These are phyloP conservation scores for Ceratotherium simum DNA, from an alignment of 2,113 vertebrate genomes.

Conservation along the genomic window DNA sequence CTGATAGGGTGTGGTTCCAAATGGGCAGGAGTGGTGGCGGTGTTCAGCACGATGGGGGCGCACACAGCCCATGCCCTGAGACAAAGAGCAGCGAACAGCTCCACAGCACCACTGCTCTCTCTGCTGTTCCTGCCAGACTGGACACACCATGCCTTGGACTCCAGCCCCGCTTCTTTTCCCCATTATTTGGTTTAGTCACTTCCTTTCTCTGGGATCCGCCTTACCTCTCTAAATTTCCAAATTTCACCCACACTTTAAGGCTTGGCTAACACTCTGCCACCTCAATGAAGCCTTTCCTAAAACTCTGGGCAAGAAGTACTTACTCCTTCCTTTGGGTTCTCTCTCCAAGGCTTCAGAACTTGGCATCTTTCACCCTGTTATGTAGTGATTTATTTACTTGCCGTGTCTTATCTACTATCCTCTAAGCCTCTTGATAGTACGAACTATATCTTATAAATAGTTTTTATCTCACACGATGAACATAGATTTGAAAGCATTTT, in stretches of 20 bases:
- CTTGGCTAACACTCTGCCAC: background rate
- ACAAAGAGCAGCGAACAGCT: background rate
- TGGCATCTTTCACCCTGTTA: background rate
- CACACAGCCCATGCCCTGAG: background rate
- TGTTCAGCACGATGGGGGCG: background rate
- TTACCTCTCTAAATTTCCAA: background rate
- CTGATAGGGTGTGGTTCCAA: rapidly evolving
- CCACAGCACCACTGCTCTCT: rapidly evolving
- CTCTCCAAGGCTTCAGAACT: background rate
- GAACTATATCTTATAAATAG: background rate
- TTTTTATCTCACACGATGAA: background rate
- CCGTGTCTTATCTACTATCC: background rate
- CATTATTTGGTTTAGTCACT: background rate
- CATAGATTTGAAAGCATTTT: background rate
- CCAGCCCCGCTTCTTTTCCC: background rate
- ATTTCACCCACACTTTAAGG: background rate
- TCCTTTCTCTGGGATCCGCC: background rate
- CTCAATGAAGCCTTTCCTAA: background rate
- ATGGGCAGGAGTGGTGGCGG: background rate
- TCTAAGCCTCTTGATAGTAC: background rate
- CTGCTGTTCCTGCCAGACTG: rapidly evolving
- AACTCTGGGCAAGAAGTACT: background rate
- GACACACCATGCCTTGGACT: rapidly evolving
- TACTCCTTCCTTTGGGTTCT: background rate
- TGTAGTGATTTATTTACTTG: background rate